These are phyloP conservation scores for Caenorhabditis tropicalis DNA, from an alignment of 1,140 invertebrate species.

Conservation along the genomic window DNA sequence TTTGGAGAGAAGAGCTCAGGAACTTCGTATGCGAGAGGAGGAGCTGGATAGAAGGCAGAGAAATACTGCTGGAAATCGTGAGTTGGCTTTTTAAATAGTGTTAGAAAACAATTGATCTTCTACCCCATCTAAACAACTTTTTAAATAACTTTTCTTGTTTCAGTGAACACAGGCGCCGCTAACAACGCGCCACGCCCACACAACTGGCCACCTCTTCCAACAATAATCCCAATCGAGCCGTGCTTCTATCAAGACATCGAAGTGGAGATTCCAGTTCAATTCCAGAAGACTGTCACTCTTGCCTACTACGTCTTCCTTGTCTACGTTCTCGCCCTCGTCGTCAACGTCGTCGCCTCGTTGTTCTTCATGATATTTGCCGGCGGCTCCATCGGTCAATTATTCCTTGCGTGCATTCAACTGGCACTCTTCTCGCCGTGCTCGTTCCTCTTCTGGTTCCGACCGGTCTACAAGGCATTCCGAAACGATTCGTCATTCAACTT, in stretches of 20 bases:
- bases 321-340: constrained; percentile 83
- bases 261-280: constrained; percentile 96
- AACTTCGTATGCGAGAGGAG: constrained; percentile 68
- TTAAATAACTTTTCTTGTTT: neutral
- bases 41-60: constrained; percentile 65
- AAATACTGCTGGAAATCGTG: constrained; percentile 27
- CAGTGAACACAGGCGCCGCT: constrained; percentile 2
- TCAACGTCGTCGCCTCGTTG: constrained; percentile 86
- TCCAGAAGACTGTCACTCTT: constrained; percentile 90
- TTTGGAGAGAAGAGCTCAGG: constrained; percentile 66
- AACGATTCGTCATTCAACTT: constrained; percentile 99
- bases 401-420: constrained; percentile 86
- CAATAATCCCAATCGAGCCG: constrained; percentile 86
- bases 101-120: too few relatives aligned
- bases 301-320: constrained; percentile 95
- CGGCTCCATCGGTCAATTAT: constrained; percentile 82
- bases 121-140: too few relatives aligned
- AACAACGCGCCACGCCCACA: constrained; percentile 76
- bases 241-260: constrained; percentile 99
- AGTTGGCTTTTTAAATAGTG: neutral
- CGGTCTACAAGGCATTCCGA: constrained; percentile 82
- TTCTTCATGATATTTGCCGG: constrained; percentile 77
- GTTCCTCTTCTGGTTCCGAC: constrained; percentile 94
- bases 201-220: constrained; percentile 97
- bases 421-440: constrained; percentile 93